Evolutionary conservation across 2,113 vertebrate genomes (phyloP).

Genomic region (Egretta garzetta): DNA sequence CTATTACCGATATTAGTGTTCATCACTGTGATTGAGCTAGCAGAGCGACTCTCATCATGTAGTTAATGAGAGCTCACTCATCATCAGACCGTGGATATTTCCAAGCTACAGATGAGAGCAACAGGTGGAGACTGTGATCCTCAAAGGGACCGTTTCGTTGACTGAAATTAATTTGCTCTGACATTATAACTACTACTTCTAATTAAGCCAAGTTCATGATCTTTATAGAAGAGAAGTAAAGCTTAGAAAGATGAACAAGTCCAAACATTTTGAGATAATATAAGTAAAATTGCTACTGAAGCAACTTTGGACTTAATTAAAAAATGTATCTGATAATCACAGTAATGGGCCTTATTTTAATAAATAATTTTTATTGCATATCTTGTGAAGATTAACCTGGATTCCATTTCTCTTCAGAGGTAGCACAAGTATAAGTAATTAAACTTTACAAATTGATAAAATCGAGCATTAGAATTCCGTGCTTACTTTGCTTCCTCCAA

Average conservation of each 20-base stretch:
- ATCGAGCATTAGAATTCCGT: neutral
- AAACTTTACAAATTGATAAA: constrained; percentile 22
- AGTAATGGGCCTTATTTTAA: constrained; percentile 40
- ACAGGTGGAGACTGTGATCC: neutral
- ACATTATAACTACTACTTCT: constrained; percentile 55
- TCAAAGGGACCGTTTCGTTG: neutral
- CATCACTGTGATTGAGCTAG: neutral
- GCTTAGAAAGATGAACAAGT: constrained; percentile 37
- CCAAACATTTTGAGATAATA: constrained; percentile 50
- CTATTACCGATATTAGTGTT: neutral
- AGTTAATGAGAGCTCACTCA: neutral
- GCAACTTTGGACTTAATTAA: constrained; percentile 50
- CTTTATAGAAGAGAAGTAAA: constrained; percentile 23
- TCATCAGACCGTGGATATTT: neutral
- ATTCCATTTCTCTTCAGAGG: constrained; percentile 9
- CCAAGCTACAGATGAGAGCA: neutral
- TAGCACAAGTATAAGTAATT: constrained; percentile 19
- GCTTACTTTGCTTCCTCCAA: neutral
- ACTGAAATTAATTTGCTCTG: constrained; percentile 66
- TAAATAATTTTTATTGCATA: constrained; percentile 39
- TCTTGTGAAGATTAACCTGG: constrained; percentile 34
- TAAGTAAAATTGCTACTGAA: constrained; percentile 45
- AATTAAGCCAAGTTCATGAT: constrained; percentile 66
- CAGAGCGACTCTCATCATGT: fast-evolving
- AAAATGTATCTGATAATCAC: constrained; percentile 32